Conservation (phyloP, 2,888 invertebrate genomes). For the Idaea biselata region DNA sequence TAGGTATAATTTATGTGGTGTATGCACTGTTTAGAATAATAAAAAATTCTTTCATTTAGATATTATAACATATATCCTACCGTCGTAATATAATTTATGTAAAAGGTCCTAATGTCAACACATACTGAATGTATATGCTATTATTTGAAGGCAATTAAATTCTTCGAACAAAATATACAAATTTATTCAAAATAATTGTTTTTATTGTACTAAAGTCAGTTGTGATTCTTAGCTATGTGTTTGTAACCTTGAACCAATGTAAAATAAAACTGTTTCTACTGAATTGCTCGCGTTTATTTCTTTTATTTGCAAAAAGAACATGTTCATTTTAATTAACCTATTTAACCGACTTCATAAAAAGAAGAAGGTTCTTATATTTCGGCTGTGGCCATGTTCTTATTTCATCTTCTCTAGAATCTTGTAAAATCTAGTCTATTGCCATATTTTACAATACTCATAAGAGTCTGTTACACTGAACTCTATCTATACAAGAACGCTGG, state of each 20-base stretch:
- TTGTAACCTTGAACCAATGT: not conserved
- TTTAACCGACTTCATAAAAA: too few relatives aligned
- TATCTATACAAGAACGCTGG: too few relatives aligned
- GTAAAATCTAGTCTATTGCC: too few relatives aligned
- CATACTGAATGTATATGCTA: not conserved
- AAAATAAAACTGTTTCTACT: not conserved
- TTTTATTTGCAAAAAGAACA: too few relatives aligned
- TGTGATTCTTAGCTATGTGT: not conserved
- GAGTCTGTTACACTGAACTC: too few relatives aligned
- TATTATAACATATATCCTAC: not conserved
- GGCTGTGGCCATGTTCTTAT: too few relatives aligned
- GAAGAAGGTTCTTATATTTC: too few relatives aligned
- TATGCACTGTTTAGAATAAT: too few relatives aligned
- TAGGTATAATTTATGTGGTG: too few relatives aligned
- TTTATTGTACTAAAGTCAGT: not conserved
- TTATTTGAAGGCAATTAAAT: not conserved
- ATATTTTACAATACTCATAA: too few relatives aligned
- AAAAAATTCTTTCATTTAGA: not conserved
- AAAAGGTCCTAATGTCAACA: not conserved
- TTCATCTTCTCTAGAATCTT: too few relatives aligned
- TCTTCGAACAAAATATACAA: not conserved
- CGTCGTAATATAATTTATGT: not conserved
- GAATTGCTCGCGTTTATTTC: not conserved
- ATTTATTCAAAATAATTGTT: not conserved
- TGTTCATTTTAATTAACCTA: too few relatives aligned